Percentiles rank a stretch among this genome's conserved stretches.
Conservation (phyloP, 1,140 invertebrate species). For the Drosophila mayri region DNA sequence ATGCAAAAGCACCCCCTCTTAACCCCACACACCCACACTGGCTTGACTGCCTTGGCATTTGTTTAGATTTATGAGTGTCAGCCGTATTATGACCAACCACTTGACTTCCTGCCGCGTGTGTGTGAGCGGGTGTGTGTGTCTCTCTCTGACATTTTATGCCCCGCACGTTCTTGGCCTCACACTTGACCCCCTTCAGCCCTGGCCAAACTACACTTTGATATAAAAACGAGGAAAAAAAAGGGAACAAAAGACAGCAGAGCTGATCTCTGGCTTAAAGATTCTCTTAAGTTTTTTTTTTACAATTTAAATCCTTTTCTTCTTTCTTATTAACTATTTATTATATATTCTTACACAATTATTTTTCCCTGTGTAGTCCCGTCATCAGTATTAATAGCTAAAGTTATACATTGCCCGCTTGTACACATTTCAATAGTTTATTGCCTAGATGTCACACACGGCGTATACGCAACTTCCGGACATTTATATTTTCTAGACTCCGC, state of each 20-base stretch:
- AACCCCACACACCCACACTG: constrained; percentile 1
- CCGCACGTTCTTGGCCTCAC: constrained; percentile 54
- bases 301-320: neutral
- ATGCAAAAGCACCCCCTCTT: constrained; percentile 58
- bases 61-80: constrained; percentile 82
- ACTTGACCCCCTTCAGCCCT: constrained; percentile 11
- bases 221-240: neutral
- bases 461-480: constrained; percentile 71
- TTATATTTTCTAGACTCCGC: constrained; percentile 34
- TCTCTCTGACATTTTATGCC: constrained; percentile 71
- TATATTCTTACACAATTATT: neutral
- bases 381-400: constrained; percentile 36
- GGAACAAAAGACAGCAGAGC: neutral
- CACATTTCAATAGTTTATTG: constrained; percentile 17
- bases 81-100: constrained; percentile 82
- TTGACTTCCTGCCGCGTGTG: constrained; percentile 84
- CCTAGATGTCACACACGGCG: constrained; percentile 52
- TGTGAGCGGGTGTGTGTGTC: constrained; percentile 43
- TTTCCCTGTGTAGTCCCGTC: constrained; percentile 23
- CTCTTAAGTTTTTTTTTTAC: neutral
- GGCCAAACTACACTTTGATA: neutral
- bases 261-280: neutral
- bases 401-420: neutral
- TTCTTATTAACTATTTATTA: too few species aligned
- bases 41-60: constrained; percentile 64